Conservation (phyloP, 2,888 invertebrate species). For the Alviniconcha strummeri region DNA sequence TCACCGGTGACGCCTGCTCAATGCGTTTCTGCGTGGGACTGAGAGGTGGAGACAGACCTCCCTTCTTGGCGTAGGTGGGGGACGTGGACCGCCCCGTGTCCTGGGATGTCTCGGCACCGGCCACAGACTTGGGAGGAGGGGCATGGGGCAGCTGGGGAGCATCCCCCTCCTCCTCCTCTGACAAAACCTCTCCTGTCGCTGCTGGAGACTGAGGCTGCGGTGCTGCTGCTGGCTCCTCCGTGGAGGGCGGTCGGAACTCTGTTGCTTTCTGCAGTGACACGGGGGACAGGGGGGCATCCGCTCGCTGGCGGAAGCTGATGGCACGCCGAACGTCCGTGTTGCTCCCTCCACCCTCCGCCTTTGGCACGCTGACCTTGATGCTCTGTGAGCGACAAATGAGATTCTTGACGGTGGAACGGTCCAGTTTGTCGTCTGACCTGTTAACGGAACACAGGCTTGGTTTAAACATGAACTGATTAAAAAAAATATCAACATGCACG, state of each 20-base stretch:
- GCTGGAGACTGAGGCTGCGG: constrained; percentile 11
- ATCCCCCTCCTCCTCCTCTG: constrained; percentile 32
- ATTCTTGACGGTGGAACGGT: constrained; percentile 60
- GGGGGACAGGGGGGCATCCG: constrained; percentile 47
- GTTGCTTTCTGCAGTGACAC: constrained; percentile 60
- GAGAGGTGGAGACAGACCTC: constrained; percentile 53
- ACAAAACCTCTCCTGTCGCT: neutral
- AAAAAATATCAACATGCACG: too few relatives aligned
- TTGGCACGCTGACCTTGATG: constrained; percentile 53
- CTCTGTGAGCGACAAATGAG: constrained; percentile 63
- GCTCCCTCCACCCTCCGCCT: constrained; percentile 46
- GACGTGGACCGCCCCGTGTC: constrained; percentile 31
- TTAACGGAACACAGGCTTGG: too few relatives aligned
- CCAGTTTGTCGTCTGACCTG: constrained; percentile 50
- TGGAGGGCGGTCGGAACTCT: constrained; percentile 54
- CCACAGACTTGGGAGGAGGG: constrained; percentile 31
- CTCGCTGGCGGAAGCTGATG: constrained; percentile 56
- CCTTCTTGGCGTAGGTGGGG: constrained; percentile 54
- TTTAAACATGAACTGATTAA: too few relatives aligned
- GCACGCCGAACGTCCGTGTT: constrained; percentile 54
- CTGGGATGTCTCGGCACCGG: constrained; percentile 36
- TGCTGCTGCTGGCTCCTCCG: constrained; percentile 51
- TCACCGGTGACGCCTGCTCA: constrained; percentile 42
- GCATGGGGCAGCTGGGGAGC: constrained; percentile 46
- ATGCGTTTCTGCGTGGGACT: constrained; percentile 58